phyloP scores from a whole-genome alignment of 30 jellyfish, hydroid and myxozoan species.

The Thelohanellus kitauei region DNA sequence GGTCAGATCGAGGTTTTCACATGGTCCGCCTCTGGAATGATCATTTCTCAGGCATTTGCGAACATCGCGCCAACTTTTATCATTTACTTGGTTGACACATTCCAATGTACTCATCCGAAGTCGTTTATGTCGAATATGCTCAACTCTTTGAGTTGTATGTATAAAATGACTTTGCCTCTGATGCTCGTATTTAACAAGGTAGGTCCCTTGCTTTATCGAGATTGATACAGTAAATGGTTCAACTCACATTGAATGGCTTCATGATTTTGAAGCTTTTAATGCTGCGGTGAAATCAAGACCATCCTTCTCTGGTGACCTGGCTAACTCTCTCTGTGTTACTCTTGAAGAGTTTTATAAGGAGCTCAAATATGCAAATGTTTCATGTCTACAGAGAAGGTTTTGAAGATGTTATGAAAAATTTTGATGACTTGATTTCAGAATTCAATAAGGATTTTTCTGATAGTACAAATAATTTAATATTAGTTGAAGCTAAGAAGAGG shows the following conservation, averaged over 20 bases:
- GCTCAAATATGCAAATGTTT: conserved; percentile 31
- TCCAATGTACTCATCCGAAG: conserved; percentile 37
- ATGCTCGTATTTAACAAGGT: conserved; percentile 51
- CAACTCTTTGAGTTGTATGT: conserved; percentile 59
- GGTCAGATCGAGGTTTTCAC: conserved; percentile 92
- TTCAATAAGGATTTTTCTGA: too few species aligned
- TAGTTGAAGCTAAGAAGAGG: too few species aligned
- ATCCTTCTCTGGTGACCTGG: conserved; percentile 28
- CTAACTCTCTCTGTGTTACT: conserved; percentile 64
- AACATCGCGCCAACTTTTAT: conserved; percentile 48
- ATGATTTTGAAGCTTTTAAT: conserved; percentile 52
- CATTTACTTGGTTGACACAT: conserved; percentile 73
- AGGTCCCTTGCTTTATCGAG: conserved; percentile 11
- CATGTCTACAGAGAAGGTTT: too few species aligned
- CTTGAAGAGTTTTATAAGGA: conserved; percentile 61
- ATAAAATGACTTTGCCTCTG: conserved; percentile 51
- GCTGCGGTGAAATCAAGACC: conserved; percentile 49
- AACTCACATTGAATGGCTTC: conserved; percentile 58
- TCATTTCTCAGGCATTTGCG: conserved; percentile 51
- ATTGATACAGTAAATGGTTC: conserved; percentile 40
- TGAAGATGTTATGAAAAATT: too few species aligned
- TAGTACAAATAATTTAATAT: too few species aligned
- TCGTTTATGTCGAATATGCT: conserved; percentile 87
- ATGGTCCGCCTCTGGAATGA: conserved; percentile 91
- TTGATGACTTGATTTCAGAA: too few species aligned